Conservation (phyloP, 1,140 invertebrate genomes). For the Fopius arisanus region DNA sequence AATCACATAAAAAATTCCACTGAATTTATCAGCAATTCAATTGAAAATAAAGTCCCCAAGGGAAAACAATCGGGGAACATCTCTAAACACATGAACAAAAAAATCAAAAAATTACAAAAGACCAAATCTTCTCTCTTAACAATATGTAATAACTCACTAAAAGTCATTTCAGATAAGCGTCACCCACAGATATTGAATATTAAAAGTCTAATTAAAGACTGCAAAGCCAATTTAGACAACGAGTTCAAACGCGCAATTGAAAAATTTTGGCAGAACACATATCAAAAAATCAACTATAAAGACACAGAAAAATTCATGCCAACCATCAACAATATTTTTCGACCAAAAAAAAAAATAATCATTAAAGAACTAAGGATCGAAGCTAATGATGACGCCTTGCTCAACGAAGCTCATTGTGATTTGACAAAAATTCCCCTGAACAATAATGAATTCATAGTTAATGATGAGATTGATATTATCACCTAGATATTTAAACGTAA, state of each 20-base stretch:
- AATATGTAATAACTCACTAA: background rate
- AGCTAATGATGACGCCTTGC: background rate
- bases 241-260: background rate
- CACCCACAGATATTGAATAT: background rate
- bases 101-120: background rate
- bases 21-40: background rate
- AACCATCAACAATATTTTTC: background rate
- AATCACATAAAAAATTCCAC: too few species aligned
- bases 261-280: background rate
- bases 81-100: background rate
- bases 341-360: background rate
- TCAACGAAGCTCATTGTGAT: background rate
- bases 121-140: background rate
- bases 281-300: background rate
- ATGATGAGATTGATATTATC: background rate
- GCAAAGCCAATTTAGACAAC: background rate
- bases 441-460: constrained; percentile 13
- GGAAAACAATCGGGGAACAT: background rate
- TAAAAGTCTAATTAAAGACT: background rate
- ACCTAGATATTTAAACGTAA: constrained; percentile 20
- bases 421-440: background rate
- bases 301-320: background rate
- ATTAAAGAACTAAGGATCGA: background rate
- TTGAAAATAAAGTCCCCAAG: background rate
- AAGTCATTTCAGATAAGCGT: background rate